A percentile compares a stretch with the other conserved stretches of the same genome.
phyloP scores from a whole-genome alignment of 1,140 invertebrate genomes.

The Cecropterus lyciades region DNA sequence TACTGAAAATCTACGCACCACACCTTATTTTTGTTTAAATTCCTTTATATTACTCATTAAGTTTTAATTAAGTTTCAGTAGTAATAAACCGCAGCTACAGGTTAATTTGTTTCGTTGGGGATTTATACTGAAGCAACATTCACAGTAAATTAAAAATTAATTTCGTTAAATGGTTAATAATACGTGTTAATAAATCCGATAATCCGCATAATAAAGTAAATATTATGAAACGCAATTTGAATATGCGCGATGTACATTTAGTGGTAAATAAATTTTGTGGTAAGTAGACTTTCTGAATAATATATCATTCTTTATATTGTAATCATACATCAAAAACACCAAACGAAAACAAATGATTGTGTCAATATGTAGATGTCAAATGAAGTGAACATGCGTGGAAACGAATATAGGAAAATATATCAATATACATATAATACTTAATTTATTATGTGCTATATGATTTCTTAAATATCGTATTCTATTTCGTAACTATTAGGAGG shows the following conservation, averaged over 20 bases:
- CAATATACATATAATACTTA: no score
- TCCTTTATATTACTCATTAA: conserved; percentile 15
- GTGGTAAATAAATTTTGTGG: conserved; percentile 6
- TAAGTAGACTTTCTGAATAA: conserved; percentile 16
- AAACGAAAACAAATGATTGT: conserved; percentile 12
- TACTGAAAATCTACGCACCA: conserved; percentile 19
- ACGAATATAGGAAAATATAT: neutral
- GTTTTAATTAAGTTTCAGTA: conserved; percentile 27
- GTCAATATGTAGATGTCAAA: conserved; percentile 41
- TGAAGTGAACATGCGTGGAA: conserved; percentile 47
- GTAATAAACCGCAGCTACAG: conserved; percentile 19
- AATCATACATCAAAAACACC: no score
- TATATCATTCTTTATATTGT: no score
- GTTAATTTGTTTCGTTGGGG: conserved; percentile 28
- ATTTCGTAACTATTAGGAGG: no score
- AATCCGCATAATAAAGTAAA: neutral
- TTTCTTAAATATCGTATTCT: neutral
- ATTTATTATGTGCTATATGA: conserved; percentile 2
- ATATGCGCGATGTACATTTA: neutral
- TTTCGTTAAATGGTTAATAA: conserved; percentile 6
- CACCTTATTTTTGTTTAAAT: conserved; percentile 18
- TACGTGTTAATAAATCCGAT: conserved; percentile 6
- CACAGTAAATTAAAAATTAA: conserved; percentile 22
- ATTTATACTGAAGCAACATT: conserved; percentile 18
- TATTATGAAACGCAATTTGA: neutral